Base-by-base conservation (phyloP, 2,797 vertebrate genomes). In the Eurystomus glaucurus region DNA sequence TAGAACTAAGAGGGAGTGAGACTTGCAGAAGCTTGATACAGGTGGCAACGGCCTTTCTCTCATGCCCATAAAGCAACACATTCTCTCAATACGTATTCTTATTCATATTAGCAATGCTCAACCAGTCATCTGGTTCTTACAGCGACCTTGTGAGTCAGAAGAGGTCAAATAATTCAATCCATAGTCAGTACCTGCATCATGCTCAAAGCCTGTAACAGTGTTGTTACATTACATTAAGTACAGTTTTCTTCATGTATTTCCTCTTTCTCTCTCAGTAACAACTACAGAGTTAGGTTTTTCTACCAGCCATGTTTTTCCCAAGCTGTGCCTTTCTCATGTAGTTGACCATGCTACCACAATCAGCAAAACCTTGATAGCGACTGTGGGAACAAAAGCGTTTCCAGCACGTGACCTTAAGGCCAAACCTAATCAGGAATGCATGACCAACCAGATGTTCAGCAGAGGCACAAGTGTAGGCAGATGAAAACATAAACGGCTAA, bases 211-310 rank as follows among this genome's bases (percentile, higher is more conserved):
- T 55, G 29, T 65, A 71, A 80, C 35, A 79, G 11, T 54, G 41
- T 57, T 61, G 74, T 58, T 90, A 75, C 26, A 54, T 58, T 62
- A 25, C 15, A 76, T 66, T 93, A 88, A 58, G 20, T 51, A 43
- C 26, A 62, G 84, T 93, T 92, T 66, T 85, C 39, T 90, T 92
- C 35, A 61, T 29, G 11, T 65, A 81, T 86, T 93, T 94, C 76
- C 46, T 85, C 58, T 81, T 77, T 48, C 62, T 66, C 65, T 54
- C 81, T 70, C 48, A 46, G 17, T 85, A 85, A 37, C 16, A 43
- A 57, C 25, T 69, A 78, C 22, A 62, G 35, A 39, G 72, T 69
- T 62, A 33, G 17, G 8, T n/a, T 70, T 76, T 92, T 62, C 72
- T 70, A 51, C 1, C 1, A 77, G 14, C 4, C 5, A 0, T 37